Percentiles rank a stretch among this genome's conserved stretches.
These are phyloP conservation scores for Xerus rutilus DNA, from an alignment of 2,797 vertebrate species.

Conservation along the genomic window DNA sequence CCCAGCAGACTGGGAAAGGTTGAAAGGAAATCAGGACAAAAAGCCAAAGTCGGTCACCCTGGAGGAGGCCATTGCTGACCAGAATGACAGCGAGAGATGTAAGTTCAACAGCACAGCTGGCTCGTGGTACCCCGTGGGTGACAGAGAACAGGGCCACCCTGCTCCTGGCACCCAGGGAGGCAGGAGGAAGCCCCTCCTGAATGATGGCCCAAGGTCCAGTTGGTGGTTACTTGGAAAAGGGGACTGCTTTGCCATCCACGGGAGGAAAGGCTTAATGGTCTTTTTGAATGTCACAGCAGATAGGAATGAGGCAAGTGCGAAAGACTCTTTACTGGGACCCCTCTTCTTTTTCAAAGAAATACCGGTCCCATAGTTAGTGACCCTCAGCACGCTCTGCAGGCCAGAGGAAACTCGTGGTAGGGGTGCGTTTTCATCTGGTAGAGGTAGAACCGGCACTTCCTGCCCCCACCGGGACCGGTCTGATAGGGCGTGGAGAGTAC, in stretches of 20 bases:
- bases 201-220: not conserved
- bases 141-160: not conserved
- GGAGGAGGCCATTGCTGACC: constrained; percentile 89
- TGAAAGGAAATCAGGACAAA: constrained; percentile 90
- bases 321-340: not conserved
- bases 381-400: no score
- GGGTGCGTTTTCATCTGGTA: not conserved
- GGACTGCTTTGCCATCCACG: not conserved
- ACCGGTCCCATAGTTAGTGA: not conserved
- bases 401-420: not conserved
- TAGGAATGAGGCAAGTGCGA: not conserved
- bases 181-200: not conserved
- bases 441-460: not conserved
- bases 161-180: not conserved
- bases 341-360: not conserved
- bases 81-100: constrained; percentile 90
- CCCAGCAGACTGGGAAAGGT: constrained; percentile 90
- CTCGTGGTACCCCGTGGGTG: not conserved
- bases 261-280: not conserved
- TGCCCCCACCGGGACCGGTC: not conserved
- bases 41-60: constrained; percentile 89
- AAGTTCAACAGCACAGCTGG: constrained; percentile 83
- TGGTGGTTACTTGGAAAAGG: not conserved
- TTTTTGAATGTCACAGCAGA: not conserved
- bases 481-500: not conserved